Conservation (phyloP, 2,113 vertebrate species). For the Silurus meridionalis region DNA sequence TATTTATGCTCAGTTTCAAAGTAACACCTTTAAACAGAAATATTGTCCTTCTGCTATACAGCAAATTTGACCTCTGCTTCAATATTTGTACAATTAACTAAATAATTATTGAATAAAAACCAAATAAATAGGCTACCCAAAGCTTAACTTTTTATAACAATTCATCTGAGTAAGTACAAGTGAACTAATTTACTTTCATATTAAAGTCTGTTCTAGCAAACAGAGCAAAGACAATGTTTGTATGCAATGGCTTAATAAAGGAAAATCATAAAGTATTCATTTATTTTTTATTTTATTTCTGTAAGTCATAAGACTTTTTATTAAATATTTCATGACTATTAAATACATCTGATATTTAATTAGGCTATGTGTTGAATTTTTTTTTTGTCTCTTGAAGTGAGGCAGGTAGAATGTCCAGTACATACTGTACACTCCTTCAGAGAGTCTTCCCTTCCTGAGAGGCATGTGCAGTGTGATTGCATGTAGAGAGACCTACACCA, state of each 20-base stretch:
- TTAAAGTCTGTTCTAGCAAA: background rate
- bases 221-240: background rate
- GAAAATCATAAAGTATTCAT: background rate
- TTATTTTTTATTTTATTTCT: background rate
- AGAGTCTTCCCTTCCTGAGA: constrained; percentile 49
- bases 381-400: background rate
- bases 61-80: background rate
- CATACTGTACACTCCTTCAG: constrained; percentile 53
- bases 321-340: background rate
- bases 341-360: background rate
- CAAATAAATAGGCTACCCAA: background rate
- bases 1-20: background rate
- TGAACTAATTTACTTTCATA: background rate
- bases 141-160: background rate
- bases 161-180: background rate
- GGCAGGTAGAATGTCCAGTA: background rate
- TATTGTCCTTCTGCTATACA: background rate
- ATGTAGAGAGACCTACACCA: constrained; percentile 55
- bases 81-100: background rate
- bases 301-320: background rate
- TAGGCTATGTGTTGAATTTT: background rate
- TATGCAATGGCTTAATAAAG: background rate
- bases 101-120: background rate
- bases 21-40: background rate
- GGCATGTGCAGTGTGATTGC: constrained; percentile 62